Percentiles rank a stretch among this genome's conserved stretches.
phyloP scores from a whole-genome alignment of 1,140 invertebrate species.

The Tribolium castaneum region DNA sequence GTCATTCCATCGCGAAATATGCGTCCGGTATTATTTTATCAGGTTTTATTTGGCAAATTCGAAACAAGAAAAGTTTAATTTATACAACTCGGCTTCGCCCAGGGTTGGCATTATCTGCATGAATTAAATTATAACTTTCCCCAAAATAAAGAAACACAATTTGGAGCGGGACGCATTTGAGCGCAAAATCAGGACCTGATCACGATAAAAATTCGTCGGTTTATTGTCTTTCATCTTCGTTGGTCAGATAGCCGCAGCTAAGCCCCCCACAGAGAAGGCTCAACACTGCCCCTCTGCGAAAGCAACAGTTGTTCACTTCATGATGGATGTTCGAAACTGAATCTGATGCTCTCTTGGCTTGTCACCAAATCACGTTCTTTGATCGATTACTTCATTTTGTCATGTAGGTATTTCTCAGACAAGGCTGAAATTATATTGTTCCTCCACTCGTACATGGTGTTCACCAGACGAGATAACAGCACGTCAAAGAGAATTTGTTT shows the following conservation, averaged over 20 bases:
- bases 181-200: too few species aligned
- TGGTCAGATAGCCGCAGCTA: constrained; percentile 22
- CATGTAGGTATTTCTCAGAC: constrained; percentile 5
- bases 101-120: too few species aligned
- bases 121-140: too few species aligned
- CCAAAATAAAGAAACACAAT: too few species aligned
- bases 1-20: neutral
- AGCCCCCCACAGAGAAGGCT: constrained; percentile 17
- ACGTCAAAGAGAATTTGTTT: neutral
- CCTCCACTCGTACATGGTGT: neutral
- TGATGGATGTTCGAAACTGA: constrained; percentile 31
- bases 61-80: too few species aligned
- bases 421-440: neutral
- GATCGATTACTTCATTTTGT: constrained; percentile 32
- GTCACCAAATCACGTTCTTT: constrained; percentile 35
- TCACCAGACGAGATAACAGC: neutral
- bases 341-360: constrained; percentile 29
- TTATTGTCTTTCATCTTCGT: constrained; percentile 30
- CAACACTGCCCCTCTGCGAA: constrained; percentile 7
- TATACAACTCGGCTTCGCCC: too few species aligned
- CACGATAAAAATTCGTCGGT: neutral
- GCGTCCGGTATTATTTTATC: neutral
- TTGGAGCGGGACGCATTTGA: too few species aligned
- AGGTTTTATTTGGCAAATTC: too few species aligned
- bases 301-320: constrained; percentile 31